A percentile compares a stretch with the other conserved stretches of the same genome.
These are phyloP conservation scores for Cephalopachus bancanus DNA, from an alignment of 2,797 vertebrate genomes.

Conservation along the genomic window DNA sequence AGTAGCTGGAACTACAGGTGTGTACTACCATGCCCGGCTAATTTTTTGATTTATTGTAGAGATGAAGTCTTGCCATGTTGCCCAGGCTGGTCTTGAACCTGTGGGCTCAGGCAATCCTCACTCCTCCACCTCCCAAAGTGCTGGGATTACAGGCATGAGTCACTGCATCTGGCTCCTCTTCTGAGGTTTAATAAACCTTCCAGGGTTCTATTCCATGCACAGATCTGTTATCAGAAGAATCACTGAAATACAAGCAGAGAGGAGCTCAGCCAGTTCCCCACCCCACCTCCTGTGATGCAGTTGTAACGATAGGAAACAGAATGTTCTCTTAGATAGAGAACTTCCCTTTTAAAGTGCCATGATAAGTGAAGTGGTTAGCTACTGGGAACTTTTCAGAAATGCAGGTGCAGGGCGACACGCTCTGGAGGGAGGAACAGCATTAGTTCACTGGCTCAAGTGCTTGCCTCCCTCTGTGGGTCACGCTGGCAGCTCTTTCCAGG, in stretches of 20 bases:
- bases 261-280: background rate
- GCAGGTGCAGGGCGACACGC: background rate
- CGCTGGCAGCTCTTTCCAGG: background rate
- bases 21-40: too few species aligned
- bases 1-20: too few species aligned
- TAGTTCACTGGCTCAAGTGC: background rate
- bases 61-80: too few species aligned
- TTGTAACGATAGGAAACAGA: conserved; percentile 62
- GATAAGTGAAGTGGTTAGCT: conserved; percentile 64
- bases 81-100: too few species aligned
- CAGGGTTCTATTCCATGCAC: background rate
- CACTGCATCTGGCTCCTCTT: background rate
- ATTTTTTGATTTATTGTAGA: too few species aligned
- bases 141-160: too few species aligned
- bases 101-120: too few species aligned
- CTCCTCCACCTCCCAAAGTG: too few species aligned
- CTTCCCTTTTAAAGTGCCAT: conserved; percentile 63
- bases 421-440: conserved; percentile 18
- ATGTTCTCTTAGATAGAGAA: conserved; percentile 64
- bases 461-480: conserved; percentile 22
- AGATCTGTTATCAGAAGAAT: conserved; percentile 41
- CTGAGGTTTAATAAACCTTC: background rate
- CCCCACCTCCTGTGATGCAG: conserved; percentile 7
- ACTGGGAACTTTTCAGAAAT: conserved; percentile 22
- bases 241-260: conserved; percentile 9